A percentile compares a stretch with the other conserved stretches of the same genome.
Evolutionary conservation across 2,888 invertebrate species (phyloP).

Genomic region (Tenodera sinensis): DNA sequence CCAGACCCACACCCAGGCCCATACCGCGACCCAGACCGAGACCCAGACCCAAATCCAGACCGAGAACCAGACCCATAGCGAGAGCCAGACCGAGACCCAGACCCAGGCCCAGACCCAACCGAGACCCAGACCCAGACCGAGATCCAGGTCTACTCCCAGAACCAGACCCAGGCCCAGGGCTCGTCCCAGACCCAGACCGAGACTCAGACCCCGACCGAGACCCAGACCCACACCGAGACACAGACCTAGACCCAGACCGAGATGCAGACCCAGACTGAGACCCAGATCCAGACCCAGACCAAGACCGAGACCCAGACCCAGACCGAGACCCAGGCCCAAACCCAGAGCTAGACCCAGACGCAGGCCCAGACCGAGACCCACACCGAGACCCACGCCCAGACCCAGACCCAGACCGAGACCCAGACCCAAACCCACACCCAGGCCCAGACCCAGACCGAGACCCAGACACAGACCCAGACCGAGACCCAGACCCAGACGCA

Average conservation of each 20-base stretch:
- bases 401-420: too few relatives aligned
- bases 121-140: constrained; percentile 34
- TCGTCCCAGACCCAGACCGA: constrained; percentile 20
- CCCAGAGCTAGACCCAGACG: too few relatives aligned
- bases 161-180: constrained; percentile 33
- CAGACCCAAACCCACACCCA: too few relatives aligned
- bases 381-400: too few relatives aligned
- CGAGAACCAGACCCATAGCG: constrained; percentile 20
- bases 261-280: too few relatives aligned
- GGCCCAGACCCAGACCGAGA: constrained; percentile 31
- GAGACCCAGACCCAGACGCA: not conserved
- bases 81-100: constrained; percentile 30
- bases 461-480: too few relatives aligned
- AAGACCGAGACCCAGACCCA: too few relatives aligned
- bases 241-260: too few relatives aligned
- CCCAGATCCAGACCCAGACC: too few relatives aligned
- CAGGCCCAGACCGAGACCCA: too few relatives aligned
- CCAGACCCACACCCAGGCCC: constrained; percentile 31
- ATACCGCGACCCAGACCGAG: constrained; percentile 32
- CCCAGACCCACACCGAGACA: not conserved
- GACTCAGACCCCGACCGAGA: not conserved
- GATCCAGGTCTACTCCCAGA: constrained; percentile 32
- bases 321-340: too few relatives aligned
- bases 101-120: too few relatives aligned
- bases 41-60: not conserved